Base-by-base conservation (phyloP, 2,113 vertebrate species). In the Proteles cristata region DNA sequence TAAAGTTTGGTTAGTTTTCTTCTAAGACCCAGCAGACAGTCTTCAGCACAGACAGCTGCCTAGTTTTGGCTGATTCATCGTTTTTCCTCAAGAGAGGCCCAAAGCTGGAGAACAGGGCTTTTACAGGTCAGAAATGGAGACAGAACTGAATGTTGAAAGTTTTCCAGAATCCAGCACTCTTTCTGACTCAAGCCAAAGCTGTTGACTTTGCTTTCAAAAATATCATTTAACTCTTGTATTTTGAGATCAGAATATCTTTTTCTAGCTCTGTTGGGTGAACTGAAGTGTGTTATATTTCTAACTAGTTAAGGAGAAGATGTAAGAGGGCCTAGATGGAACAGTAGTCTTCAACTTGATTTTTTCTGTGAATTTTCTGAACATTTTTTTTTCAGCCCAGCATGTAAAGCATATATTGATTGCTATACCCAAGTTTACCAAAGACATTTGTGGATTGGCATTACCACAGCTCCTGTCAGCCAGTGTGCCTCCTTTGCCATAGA, bases 141-240 rank as follows among this genome's bases (percentile, higher is more conserved):
- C 80, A 39, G 97, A 97, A 48, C 95, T 95, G 55, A 93, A 93
- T 12, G 87, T 97, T 98, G 98, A 98, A 97, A 74, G 94, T 97
- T 98, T 97, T 98, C 98, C 98, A 97, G 97, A 96, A 97, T 97
- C 97, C 97, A 90, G 69, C 96, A 96, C 95, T 98, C 87, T 87
- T 12, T 98, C 88, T 92, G 98, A 98, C 96, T 98, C 97, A 6
- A 98, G 98, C 98, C 97, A 97, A 95, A 95, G 90, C 98, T 98
- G 93, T 98, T 98, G 98, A 68, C 97, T 98, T 97, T 39, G 0
- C 97, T 98, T 98, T 98, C 97, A 98, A 97, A 98, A 98, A 97
- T 98, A 98, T 93, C 97, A 97, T 98, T 98, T 96, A 92, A 95
- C 88, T 95, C 93, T 31, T 84, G 4, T 65, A 81, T 87, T 84